These are phyloP conservation scores for Exocentrus adspersus DNA, from an alignment of 2,888 invertebrate genomes.

Conservation along the genomic window DNA sequence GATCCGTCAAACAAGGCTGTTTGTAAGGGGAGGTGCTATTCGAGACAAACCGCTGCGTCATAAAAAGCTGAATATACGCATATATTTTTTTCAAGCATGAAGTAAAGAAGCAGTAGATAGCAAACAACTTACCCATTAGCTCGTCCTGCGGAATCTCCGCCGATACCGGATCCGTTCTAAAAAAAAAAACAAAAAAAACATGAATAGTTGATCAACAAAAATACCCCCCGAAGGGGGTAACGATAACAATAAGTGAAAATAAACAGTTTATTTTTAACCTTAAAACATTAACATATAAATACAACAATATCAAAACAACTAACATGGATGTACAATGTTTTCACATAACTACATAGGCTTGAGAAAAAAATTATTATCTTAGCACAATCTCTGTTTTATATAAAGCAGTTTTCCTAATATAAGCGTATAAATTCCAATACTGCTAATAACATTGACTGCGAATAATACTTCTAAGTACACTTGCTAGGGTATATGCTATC, in stretches of 20 bases:
- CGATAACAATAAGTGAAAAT: constrained; percentile 46
- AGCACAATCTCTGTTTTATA: constrained; percentile 48
- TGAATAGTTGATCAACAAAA: constrained; percentile 67
- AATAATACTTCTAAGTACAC: constrained; percentile 31
- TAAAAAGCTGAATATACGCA: no score
- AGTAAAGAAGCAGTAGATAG: no score
- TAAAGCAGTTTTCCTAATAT: constrained; percentile 32
- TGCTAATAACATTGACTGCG: constrained; percentile 38
- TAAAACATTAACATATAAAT: constrained; percentile 37
- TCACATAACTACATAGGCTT: constrained; percentile 9
- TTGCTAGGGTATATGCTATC: constrained; percentile 26
- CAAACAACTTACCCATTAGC: constrained; percentile 78
- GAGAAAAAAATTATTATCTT: constrained; percentile 42
- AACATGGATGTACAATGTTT: constrained; percentile 12
- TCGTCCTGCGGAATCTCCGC: constrained; percentile 80
- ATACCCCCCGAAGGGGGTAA: constrained; percentile 58
- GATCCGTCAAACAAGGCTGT: background rate
- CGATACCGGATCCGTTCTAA: constrained; percentile 88
- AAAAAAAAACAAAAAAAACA: constrained; percentile 68
- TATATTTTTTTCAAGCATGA: no score
- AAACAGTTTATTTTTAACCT: constrained; percentile 46
- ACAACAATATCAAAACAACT: constrained; percentile 35
- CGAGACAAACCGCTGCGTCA: no score
- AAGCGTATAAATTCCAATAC: constrained; percentile 36
- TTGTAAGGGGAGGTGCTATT: no score